phyloP scores from a whole-genome alignment of 1,140 invertebrate genomes.

The Hypothenemus hampei region DNA sequence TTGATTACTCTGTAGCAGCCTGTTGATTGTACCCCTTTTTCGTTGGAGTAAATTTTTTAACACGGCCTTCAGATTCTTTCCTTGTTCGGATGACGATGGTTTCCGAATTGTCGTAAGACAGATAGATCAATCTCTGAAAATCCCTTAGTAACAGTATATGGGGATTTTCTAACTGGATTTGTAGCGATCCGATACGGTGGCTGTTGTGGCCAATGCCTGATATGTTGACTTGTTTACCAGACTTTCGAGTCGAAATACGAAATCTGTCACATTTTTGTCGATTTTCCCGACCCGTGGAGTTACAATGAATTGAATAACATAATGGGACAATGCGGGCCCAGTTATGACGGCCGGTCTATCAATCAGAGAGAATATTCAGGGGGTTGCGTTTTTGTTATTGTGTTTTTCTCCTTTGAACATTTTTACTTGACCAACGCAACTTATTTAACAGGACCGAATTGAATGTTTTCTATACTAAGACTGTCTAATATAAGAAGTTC shows the following conservation, averaged over 20 bases:
- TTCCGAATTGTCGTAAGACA: too few species aligned
- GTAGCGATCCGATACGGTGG: slow-evolving; percentile 28
- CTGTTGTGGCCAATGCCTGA: slow-evolving; percentile 24
- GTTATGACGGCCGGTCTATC: slow-evolving; percentile 39
- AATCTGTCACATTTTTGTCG: slow-evolving; percentile 37
- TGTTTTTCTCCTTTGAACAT: too few species aligned
- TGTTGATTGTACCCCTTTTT: not conserved
- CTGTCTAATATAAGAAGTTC: too few species aligned
- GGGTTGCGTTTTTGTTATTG: slow-evolving; percentile 23
- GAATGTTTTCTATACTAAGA: too few species aligned
- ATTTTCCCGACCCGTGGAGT: slow-evolving; percentile 15
- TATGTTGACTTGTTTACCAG: slow-evolving; percentile 34
- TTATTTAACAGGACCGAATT: too few species aligned
- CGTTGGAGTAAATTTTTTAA: too few species aligned
- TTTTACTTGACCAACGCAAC: too few species aligned
- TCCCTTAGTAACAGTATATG: too few species aligned
- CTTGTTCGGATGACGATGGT: too few species aligned
- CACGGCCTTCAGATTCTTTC: too few species aligned
- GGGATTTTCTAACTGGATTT: slow-evolving; percentile 2
- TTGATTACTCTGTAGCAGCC: slow-evolving; percentile 7
- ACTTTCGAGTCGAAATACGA: slow-evolving; percentile 7
- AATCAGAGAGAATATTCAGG: slow-evolving; percentile 28
- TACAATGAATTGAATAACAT: slow-evolving; percentile 29
- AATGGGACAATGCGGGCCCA: slow-evolving; percentile 34
- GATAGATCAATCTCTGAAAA: too few species aligned